Evolutionary conservation across 1,140 invertebrate genomes (phyloP).

Genomic region (Drosophila willistoni): DNA sequence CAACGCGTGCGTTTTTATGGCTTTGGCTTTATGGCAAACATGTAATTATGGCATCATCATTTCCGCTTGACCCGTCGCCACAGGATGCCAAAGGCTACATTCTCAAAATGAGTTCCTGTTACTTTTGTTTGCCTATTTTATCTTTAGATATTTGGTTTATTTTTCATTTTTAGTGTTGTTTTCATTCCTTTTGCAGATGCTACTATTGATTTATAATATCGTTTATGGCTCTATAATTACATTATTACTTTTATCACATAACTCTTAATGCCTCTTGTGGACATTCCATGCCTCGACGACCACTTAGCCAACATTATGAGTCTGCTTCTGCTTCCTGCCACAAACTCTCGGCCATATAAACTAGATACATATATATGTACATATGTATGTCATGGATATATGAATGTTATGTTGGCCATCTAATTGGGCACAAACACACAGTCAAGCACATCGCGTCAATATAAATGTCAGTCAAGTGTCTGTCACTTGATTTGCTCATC

Average conservation of each 20-base stretch:
- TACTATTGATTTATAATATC: conserved; percentile 71
- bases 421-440: conserved; percentile 54
- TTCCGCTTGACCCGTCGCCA: conserved; percentile 47
- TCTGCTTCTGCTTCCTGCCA: not conserved
- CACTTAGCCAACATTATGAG: too few relatives aligned
- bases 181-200: conserved; percentile 23
- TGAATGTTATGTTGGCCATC: conserved; percentile 45
- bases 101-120: conserved; percentile 65
- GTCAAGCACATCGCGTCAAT: conserved; percentile 47
- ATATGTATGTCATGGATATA: not conserved
- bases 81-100: conserved; percentile 45
- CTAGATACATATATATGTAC: too few relatives aligned
- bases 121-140: conserved; percentile 19
- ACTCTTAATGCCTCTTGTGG: not conserved
- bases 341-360: not conserved
- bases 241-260: conserved; percentile 68
- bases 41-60: conserved; percentile 61
- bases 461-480: conserved; percentile 68
- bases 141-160: not conserved
- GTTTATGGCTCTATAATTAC: conserved; percentile 73
- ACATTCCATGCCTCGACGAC: too few relatives aligned
- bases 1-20: conserved; percentile 47
- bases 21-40: conserved; percentile 62
- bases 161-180: conserved; percentile 24
- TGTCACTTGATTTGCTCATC: conserved; percentile 43